Percentiles rank a stretch among this genome's conserved stretches.
Conservation (phyloP, 2,113 vertebrate genomes). For the Cyanocitta stelleri region DNA sequence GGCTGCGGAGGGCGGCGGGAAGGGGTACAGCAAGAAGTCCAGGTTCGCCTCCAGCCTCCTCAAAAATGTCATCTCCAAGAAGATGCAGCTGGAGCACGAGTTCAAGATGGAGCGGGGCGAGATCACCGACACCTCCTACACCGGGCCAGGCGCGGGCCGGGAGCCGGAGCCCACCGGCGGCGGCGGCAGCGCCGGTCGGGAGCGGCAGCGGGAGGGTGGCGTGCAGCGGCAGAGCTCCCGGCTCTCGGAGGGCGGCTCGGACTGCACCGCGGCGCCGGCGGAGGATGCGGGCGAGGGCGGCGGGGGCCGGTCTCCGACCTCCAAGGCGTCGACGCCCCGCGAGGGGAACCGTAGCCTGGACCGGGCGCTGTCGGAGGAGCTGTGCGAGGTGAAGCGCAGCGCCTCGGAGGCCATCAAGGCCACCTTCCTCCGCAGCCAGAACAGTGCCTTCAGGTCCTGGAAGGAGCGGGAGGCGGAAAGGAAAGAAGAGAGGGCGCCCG, state of each 20-base stretch:
- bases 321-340: constrained; percentile 73
- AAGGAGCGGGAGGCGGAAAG: constrained; percentile 85
- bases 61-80: constrained; percentile 95
- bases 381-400: constrained; percentile 81
- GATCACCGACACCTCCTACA: constrained; percentile 79
- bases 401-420: constrained; percentile 82
- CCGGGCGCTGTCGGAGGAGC: constrained; percentile 61
- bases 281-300: constrained; percentile 59
- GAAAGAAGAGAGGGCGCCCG: constrained; percentile 64
- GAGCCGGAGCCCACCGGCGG: constrained; percentile 37
- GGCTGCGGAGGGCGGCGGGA: constrained; percentile 62
- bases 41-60: constrained; percentile 89
- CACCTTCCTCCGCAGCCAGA: constrained; percentile 87
- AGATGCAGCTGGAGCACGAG: constrained; percentile 95
- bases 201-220: constrained; percentile 46
- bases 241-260: constrained; percentile 79
- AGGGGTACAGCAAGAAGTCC: constrained; percentile 84
- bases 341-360: constrained; percentile 56
- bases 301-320: constrained; percentile 71
- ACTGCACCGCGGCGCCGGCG: constrained; percentile 69
- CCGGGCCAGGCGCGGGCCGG: constrained; percentile 28
- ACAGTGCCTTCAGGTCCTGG: constrained; percentile 95
- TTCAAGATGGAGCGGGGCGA: constrained; percentile 95
- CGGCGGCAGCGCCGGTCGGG: neutral
- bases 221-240: constrained; percentile 79